Evolutionary conservation across 2,797 vertebrate genomes (phyloP).

Genomic region (Mallotus villosus): DNA sequence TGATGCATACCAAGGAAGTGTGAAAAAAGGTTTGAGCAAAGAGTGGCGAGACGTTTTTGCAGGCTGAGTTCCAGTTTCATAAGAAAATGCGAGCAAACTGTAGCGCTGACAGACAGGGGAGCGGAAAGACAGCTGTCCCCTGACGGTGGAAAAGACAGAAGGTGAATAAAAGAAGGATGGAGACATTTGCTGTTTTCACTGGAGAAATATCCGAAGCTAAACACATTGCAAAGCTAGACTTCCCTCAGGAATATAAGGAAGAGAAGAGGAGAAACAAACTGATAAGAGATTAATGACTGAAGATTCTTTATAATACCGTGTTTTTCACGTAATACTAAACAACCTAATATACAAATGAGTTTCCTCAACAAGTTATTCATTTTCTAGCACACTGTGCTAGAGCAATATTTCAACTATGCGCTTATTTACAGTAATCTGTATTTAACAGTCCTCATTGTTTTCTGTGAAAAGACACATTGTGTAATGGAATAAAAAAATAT

Average conservation of each 20-base stretch:
- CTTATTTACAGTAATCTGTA: background rate
- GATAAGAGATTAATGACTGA: background rate
- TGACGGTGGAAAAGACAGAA: constrained; percentile 14
- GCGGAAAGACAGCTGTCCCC: constrained; percentile 42
- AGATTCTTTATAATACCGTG: background rate
- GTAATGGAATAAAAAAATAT: no score
- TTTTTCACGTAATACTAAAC: background rate
- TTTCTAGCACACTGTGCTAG: background rate
- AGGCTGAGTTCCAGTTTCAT: constrained; percentile 33
- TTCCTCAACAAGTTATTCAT: background rate
- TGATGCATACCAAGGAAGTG: constrained; percentile 31
- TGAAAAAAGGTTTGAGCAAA: constrained; percentile 30
- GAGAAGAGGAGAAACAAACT: background rate
- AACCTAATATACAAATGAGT: no score
- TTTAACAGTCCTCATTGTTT: background rate
- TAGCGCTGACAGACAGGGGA: constrained; percentile 46
- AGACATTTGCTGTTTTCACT: constrained; percentile 11
- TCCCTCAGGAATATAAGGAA: background rate
- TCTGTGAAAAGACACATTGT: no score
- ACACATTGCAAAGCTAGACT: background rate
- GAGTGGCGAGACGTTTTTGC: constrained; percentile 2
- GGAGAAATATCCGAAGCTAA: constrained; percentile 9
- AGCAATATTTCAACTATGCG: background rate
- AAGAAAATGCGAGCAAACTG: constrained; percentile 46
- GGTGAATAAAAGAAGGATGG: constrained; percentile 4